These are phyloP conservation scores for Drosophila melanosoma DNA, from an alignment of 2,888 invertebrate genomes.

Conservation along the genomic window DNA sequence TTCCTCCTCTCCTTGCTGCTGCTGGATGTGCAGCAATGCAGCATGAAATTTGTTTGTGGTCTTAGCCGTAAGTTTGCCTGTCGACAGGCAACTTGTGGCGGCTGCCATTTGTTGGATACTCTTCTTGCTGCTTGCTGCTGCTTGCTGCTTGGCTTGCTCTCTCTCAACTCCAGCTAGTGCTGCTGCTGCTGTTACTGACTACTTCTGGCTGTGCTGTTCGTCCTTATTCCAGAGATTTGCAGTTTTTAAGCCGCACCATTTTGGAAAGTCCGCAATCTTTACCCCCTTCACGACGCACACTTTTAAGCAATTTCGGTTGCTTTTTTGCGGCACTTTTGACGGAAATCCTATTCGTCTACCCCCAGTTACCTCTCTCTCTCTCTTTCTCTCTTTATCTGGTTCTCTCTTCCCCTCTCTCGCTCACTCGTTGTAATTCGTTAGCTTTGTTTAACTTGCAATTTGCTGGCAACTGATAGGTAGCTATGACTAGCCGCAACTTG, in stretches of 20 bases:
- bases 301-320: slow-evolving; percentile 56
- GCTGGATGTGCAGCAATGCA: slow-evolving; percentile 58
- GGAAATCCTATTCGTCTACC: slow-evolving; percentile 68
- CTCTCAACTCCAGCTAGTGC: slow-evolving; percentile 15
- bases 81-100: slow-evolving; percentile 76
- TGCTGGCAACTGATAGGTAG: slow-evolving; percentile 75
- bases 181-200: slow-evolving; percentile 30
- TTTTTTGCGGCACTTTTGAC: slow-evolving; percentile 73
- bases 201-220: slow-evolving; percentile 13
- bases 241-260: slow-evolving; percentile 55
- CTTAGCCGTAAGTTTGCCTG: slow-evolving; percentile 78
- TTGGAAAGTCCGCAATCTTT: slow-evolving; percentile 10
- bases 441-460: slow-evolving; percentile 79
- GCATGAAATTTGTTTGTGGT: slow-evolving; percentile 78
- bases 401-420: not conserved
- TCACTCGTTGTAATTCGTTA: slow-evolving; percentile 60
- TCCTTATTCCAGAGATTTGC: slow-evolving; percentile 58
- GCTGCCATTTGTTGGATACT: slow-evolving; percentile 45
- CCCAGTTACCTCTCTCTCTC: not conserved
- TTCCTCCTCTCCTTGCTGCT: not conserved
- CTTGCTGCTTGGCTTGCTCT: not conserved
- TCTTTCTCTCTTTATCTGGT: not conserved
- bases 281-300: slow-evolving; percentile 17
- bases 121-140: not conserved
- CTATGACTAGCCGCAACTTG: slow-evolving; percentile 56